phyloP scores from a whole-genome alignment of 2,888 invertebrate genomes.

The Xylophagus ater region DNA sequence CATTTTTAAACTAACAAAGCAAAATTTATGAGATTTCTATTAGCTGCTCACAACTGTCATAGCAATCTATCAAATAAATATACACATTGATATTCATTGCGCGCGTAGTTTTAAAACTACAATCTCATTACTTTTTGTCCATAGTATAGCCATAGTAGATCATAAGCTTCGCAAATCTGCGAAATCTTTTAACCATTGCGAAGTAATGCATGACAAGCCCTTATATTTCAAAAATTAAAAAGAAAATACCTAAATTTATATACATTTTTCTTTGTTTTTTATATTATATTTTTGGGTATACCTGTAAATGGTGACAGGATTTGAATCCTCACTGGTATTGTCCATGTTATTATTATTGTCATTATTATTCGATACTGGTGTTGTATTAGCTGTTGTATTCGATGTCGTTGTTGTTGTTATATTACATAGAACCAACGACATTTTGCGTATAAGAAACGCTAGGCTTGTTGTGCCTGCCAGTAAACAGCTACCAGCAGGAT shows the following conservation, averaged over 20 bases:
- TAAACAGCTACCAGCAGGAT: conserved; percentile 14
- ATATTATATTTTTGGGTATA: conserved; percentile 40
- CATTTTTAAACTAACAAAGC: no score
- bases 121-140: no score
- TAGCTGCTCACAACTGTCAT: no score
- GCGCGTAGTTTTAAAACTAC: no score
- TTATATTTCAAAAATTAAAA: neutral
- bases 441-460: conserved; percentile 18
- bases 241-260: neutral
- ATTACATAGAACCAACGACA: conserved; percentile 31
- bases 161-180: no score
- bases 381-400: conserved; percentile 28
- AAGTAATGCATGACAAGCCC: neutral
- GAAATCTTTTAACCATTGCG: no score
- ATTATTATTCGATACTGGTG: conserved; percentile 28
- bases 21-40: no score
- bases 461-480: conserved; percentile 8
- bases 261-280: neutral
- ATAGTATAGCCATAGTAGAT: no score
- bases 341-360: conserved; percentile 61
- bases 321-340: conserved; percentile 78
- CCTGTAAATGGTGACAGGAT: conserved; percentile 83
- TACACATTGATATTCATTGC: no score
- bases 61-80: no score
- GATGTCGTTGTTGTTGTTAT: conserved; percentile 33